These are phyloP conservation scores for Drosophila saltans DNA, from an alignment of 1,140 invertebrate species.

Conservation along the genomic window DNA sequence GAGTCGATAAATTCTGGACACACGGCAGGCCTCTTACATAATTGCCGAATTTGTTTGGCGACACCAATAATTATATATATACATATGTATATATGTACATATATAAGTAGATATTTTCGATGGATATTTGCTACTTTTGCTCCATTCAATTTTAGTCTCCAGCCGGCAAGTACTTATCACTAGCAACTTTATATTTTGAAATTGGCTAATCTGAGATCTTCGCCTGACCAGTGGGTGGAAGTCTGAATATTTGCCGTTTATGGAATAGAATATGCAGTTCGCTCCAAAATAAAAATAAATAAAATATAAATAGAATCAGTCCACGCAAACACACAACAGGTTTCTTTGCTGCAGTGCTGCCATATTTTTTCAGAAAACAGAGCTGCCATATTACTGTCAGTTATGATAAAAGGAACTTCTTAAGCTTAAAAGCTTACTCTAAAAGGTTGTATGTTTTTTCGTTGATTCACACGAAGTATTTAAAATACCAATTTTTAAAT, in stretches of 20 bases:
- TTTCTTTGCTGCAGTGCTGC: constrained; percentile 22
- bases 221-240: neutral
- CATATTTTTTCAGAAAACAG: neutral
- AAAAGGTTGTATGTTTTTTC: too few relatives aligned
- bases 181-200: neutral
- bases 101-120: constrained; percentile 5
- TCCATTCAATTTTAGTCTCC: constrained; percentile 2
- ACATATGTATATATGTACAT: constrained; percentile 4
- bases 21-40: constrained; percentile 57
- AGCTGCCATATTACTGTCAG: neutral
- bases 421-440: too few relatives aligned
- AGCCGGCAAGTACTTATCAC: constrained; percentile 15
- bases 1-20: constrained; percentile 31
- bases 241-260: constrained; percentile 30
- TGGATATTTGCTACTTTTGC: neutral
- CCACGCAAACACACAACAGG: constrained; percentile 66
- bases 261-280: constrained; percentile 53
- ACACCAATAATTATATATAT: constrained; percentile 33
- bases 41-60: constrained; percentile 49
- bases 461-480: too few relatives aligned
- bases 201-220: neutral
- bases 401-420: too few relatives aligned
- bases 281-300: constrained; percentile 69
- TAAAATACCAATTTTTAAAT: too few relatives aligned
- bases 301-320: constrained; percentile 70